phyloP scores from a whole-genome alignment of 2,797 vertebrate species.

The Oryzias sinensis region DNA sequence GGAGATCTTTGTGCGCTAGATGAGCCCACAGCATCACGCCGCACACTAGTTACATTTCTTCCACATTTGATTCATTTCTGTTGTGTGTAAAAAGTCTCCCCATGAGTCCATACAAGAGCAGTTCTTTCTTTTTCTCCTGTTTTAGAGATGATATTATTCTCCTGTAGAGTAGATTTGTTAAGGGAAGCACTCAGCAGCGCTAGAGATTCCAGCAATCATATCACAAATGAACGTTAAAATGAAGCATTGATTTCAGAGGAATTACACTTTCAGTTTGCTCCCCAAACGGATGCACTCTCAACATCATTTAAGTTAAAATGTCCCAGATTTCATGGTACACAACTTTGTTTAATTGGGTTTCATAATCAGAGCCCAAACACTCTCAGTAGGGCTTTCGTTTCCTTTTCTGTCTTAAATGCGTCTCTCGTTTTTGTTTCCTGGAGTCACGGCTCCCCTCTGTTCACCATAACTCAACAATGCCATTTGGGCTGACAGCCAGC shows the following conservation, averaged over 20 bases:
- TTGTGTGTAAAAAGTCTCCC: conserved; percentile 4
- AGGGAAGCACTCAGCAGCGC: conserved; percentile 24
- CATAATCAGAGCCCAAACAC: conserved; percentile 8
- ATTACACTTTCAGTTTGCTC: conserved; percentile 17
- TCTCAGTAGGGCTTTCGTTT: too few species aligned
- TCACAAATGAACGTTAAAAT: conserved; percentile 32
- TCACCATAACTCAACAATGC: conserved; percentile 41
- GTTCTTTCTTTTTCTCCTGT: not conserved
- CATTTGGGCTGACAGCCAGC: conserved; percentile 33
- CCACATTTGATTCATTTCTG: conserved; percentile 22
- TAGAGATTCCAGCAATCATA: conserved; percentile 12
- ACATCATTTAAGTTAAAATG: conserved; percentile 18
- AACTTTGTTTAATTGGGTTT: conserved; percentile 62
- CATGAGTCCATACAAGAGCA: conserved; percentile 5
- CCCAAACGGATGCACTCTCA: conserved; percentile 24
- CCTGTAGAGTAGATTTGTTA: conserved; percentile 20
- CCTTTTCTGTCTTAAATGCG: conserved; percentile 36
- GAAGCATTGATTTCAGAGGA: conserved; percentile 35
- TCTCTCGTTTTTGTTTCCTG: conserved; percentile 41
- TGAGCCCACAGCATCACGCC: conserved; percentile 1
- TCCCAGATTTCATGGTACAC: conserved; percentile 34
- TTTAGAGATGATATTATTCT: too few species aligned
- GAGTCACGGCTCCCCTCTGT: conserved; percentile 39
- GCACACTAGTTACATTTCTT: conserved; percentile 10
- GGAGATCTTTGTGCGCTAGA: conserved; percentile 2